Evolutionary conservation across 2,888 invertebrate species (phyloP).

Genomic region (Tortrix viridana): DNA sequence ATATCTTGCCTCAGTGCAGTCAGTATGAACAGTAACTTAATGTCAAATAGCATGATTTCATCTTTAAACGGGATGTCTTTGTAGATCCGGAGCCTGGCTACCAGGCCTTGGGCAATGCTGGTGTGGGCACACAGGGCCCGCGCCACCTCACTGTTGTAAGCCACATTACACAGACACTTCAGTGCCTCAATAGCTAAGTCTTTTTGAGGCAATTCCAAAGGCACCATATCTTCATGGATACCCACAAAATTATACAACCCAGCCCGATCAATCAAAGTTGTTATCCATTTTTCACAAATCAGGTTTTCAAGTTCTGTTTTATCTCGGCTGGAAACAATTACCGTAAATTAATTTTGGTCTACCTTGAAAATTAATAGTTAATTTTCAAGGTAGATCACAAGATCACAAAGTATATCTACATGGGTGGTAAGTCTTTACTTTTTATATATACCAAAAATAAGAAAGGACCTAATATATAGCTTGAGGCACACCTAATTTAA

Average conservation of each 20-base stretch:
- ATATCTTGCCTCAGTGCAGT: conserved; percentile 92
- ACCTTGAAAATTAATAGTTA: too few relatives aligned
- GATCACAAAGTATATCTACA: too few relatives aligned
- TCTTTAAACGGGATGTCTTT: conserved; percentile 86
- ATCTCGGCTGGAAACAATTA: conserved; percentile 87
- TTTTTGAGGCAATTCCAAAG: conserved; percentile 71
- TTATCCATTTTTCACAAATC: conserved; percentile 87
- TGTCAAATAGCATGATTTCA: conserved; percentile 92
- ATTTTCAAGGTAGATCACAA: too few relatives aligned
- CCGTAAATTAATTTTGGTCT: too few relatives aligned
- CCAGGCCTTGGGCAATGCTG: conserved; percentile 87
- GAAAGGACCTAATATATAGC: too few relatives aligned
- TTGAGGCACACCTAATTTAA: too few relatives aligned
- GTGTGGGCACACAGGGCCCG: conserved; percentile 81
- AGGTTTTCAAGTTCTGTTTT: conserved; percentile 88
- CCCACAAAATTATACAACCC: conserved; percentile 81
- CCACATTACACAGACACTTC: conserved; percentile 95
- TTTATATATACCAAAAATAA: too few relatives aligned
- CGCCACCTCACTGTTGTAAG: conserved; percentile 87
- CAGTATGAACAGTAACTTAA: conserved; percentile 94
- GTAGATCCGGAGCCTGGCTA: conserved; percentile 88
- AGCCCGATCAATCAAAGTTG: conserved; percentile 87
- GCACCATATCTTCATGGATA: conserved; percentile 63
- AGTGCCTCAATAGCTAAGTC: conserved; percentile 89
- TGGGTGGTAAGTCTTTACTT: too few relatives aligned